Percentiles rank a stretch among this genome's conserved stretches.
These are phyloP conservation scores for Subanguina moxae DNA, from an alignment of 1,140 invertebrate species.

Conservation along the genomic window DNA sequence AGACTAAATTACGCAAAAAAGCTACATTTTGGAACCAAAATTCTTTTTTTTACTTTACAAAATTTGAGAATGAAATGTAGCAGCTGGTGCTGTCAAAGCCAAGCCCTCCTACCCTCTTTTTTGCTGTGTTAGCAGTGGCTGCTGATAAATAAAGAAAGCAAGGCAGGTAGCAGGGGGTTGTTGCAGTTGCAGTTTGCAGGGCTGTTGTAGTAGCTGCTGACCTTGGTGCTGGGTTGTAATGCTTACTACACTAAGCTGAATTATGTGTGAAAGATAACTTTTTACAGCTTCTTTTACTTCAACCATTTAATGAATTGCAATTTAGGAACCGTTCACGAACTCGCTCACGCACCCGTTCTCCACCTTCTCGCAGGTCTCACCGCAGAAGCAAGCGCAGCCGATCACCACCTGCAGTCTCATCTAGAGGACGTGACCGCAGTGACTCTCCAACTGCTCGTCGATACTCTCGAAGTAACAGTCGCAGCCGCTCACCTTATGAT, in stretches of 20 bases:
- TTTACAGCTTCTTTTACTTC: not conserved
- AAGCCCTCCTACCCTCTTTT: not conserved
- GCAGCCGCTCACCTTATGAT: not conserved
- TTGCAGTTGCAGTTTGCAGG: no score
- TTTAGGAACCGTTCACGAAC: conserved; percentile 12
- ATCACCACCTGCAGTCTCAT: conserved; percentile 1
- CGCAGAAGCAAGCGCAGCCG: conserved; percentile 19
- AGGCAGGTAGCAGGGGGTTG: no score
- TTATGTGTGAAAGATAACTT: conserved; percentile 1
- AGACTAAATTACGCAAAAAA: not conserved
- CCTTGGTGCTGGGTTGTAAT: no score
- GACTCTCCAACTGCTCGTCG: not conserved
- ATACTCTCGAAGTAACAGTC: not conserved
- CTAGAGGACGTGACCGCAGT: not conserved
- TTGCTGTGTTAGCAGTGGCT: no score
- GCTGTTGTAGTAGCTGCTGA: no score
- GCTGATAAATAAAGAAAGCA: no score
- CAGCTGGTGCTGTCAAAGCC: not conserved
- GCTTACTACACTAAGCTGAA: no score
- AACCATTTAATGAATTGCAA: not conserved
- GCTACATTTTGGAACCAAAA: no score
- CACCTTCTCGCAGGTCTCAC: conserved; percentile 14
- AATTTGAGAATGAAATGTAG: not conserved
- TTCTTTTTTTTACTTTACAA: not conserved
- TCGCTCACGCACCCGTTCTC: conserved; percentile 30